Evolutionary conservation across 2,797 vertebrate species (phyloP).

Genomic region (Naso thynnoides): DNA sequence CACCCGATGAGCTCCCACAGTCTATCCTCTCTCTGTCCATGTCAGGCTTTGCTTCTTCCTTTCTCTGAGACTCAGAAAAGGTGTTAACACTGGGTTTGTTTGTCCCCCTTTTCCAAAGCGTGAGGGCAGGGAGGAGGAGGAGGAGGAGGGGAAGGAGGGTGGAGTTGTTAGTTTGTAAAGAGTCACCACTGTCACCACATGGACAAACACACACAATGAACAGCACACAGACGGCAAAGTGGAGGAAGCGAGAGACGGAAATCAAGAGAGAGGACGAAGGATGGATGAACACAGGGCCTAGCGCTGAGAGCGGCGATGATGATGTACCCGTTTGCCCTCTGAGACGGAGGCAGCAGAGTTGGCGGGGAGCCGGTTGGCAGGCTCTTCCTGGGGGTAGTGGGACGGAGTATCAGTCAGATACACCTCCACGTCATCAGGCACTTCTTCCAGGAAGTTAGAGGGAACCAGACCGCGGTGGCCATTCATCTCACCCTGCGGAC

Average conservation of each 20-base stretch:
- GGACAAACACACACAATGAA: conserved; percentile 85
- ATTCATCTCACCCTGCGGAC: conserved; percentile 92
- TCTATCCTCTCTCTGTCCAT: conserved; percentile 81
- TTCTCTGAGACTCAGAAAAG: conserved; percentile 86
- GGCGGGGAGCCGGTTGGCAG: conserved; percentile 68
- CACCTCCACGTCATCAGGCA: conserved; percentile 99
- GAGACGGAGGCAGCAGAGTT: conserved; percentile 68
- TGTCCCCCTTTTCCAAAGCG: conserved; percentile 60
- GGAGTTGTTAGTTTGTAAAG: conserved; percentile 75
- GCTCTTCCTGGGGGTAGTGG: conserved; percentile 86
- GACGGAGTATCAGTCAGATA: conserved; percentile 93
- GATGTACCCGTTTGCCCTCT: conserved; percentile 96
- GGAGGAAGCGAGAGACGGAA: conserved; percentile 82
- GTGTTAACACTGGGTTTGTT: conserved; percentile 70
- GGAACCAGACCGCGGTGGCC: conserved; percentile 96
- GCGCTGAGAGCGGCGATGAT: conserved; percentile 79
- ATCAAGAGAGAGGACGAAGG: conserved; percentile 84
- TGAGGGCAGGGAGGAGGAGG: conserved; percentile 6
- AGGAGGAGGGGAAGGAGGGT: background rate
- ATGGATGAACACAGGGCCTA: conserved; percentile 87
- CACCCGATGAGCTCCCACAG: conserved; percentile 67
- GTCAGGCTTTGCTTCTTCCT: conserved; percentile 87
- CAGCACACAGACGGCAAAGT: conserved; percentile 85
- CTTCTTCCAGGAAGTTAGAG: conserved; percentile 99
- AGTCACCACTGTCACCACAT: conserved; percentile 85